A percentile compares a stretch with the other conserved stretches of the same genome.
These are phyloP conservation scores for Psittacula derbiana DNA, from an alignment of 2,797 vertebrate genomes.

Conservation along the genomic window DNA sequence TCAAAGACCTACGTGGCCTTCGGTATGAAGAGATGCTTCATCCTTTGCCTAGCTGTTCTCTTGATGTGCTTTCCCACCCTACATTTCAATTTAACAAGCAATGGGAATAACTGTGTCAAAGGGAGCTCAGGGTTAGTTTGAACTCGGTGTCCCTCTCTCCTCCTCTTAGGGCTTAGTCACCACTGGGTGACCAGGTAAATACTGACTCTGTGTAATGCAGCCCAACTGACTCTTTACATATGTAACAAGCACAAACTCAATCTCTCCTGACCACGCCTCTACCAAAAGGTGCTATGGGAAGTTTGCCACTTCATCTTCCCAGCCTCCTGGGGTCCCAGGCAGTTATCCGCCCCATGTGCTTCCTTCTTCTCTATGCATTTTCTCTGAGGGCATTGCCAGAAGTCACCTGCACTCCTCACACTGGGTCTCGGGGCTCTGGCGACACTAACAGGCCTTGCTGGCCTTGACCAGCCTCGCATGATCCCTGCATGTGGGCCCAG, in stretches of 20 bases:
- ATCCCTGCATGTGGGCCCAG: background rate
- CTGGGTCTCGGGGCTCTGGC: background rate
- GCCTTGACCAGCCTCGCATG: background rate
- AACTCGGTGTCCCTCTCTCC: background rate
- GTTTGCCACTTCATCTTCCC: background rate
- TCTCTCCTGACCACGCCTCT: background rate
- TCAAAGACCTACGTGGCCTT: background rate
- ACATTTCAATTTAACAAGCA: background rate
- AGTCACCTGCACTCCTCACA: background rate
- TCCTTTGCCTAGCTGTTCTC: background rate
- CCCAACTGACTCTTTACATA: background rate
- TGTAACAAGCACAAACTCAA: background rate
- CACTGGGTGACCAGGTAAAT: background rate
- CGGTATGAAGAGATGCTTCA: background rate
- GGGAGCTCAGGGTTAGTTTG: background rate
- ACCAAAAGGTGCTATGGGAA: background rate
- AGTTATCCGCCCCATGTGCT: background rate
- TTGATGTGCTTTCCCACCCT: background rate
- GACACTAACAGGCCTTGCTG: background rate
- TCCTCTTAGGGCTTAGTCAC: background rate
- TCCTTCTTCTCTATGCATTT: background rate
- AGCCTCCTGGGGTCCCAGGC: background rate
- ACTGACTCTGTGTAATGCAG: background rate
- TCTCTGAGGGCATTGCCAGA: background rate
- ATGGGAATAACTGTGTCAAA: background rate